These are phyloP conservation scores for Rhea pennata DNA, from an alignment of 2,113 vertebrate species.

Conservation along the genomic window DNA sequence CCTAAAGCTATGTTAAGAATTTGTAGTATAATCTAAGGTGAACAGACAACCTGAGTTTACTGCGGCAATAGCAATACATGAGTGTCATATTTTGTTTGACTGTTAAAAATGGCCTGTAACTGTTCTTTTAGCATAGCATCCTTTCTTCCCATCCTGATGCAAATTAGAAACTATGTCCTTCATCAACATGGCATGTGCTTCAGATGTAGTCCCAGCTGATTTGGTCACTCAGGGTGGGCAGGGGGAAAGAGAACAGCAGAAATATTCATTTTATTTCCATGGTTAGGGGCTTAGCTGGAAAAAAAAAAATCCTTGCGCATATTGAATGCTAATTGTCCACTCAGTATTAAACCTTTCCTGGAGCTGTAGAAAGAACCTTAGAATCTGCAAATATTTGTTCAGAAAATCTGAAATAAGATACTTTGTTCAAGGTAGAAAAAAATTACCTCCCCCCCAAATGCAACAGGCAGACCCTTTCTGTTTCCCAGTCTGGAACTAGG, in stretches of 20 bases:
- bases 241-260: not conserved
- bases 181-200: not conserved
- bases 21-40: conserved; percentile 50
- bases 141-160: not conserved
- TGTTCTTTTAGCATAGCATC: conserved; percentile 61
- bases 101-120: conserved; percentile 60
- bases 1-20: conserved; percentile 49
- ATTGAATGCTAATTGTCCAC: not conserved
- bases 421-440: not conserved
- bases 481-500: not conserved
- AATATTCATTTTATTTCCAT: not conserved
- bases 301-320: not conserved
- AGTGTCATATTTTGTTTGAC: conserved; percentile 57
- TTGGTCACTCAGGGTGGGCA: not conserved
- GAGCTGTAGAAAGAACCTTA: not conserved
- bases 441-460: not conserved
- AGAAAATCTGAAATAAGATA: not conserved
- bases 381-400: not conserved
- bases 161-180: not conserved
- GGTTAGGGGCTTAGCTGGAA: not conserved
- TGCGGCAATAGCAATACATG: conserved; percentile 13
- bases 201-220: not conserved
- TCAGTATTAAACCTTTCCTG: not conserved
- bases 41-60: conserved; percentile 70
- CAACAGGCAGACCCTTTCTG: no score